A percentile compares a stretch with the other conserved stretches of the same genome.
Evolutionary conservation across 2,113 vertebrate genomes (phyloP).

Genomic region (Lichenostomus cassidix): DNA sequence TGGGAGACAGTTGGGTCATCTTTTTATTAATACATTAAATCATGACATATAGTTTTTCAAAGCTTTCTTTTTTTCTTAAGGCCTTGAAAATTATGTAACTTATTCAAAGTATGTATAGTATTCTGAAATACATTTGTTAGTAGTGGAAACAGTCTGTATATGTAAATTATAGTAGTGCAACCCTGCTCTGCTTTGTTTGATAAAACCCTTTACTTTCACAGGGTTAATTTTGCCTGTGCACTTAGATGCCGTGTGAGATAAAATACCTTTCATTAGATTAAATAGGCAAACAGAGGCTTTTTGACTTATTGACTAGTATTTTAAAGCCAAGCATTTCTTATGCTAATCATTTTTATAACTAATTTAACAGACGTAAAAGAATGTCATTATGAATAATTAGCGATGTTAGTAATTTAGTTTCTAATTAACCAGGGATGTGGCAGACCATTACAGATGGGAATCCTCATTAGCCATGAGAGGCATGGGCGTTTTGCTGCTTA

Average conservation of each 20-base stretch:
- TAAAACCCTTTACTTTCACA: slow-evolving; percentile 33
- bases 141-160: neutral
- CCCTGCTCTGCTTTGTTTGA: slow-evolving; percentile 19
- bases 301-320: slow-evolving; percentile 68
- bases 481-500: slow-evolving; percentile 14
- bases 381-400: slow-evolving; percentile 69
- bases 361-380: slow-evolving; percentile 66
- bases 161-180: neutral
- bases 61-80: neutral
- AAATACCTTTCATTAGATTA: slow-evolving; percentile 67
- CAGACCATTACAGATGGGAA: slow-evolving; percentile 29
- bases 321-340: slow-evolving; percentile 59
- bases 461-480: slow-evolving; percentile 50
- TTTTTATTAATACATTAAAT: slow-evolving; percentile 23
- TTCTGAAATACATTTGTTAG: neutral
- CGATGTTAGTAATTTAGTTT: slow-evolving; percentile 63
- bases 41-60: neutral
- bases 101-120: neutral
- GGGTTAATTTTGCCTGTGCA: slow-evolving; percentile 32
- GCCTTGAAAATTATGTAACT: neutral
- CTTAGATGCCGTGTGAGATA: slow-evolving; percentile 44
- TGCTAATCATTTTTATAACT: slow-evolving; percentile 70
- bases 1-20: slow-evolving; percentile 42
- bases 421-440: slow-evolving; percentile 64
- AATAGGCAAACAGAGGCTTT: slow-evolving; percentile 59